Evolutionary conservation across 2,113 vertebrate genomes (phyloP).

Genomic region (Rhea americana): DNA sequence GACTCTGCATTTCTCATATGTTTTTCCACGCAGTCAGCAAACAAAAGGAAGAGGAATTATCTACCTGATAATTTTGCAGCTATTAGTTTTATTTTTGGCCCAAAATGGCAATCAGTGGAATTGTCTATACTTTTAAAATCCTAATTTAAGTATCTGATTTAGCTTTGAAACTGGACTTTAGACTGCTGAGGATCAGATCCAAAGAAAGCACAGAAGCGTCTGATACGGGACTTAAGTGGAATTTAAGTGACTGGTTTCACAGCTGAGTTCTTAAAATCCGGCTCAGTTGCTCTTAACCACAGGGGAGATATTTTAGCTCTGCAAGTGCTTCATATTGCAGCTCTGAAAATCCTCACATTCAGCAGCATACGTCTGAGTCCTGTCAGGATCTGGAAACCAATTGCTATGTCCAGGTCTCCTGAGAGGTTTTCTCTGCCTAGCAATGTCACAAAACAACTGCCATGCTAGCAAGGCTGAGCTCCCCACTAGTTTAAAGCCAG

Average conservation of each 20-base stretch:
- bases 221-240: background rate
- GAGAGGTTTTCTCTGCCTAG: too few relatives aligned
- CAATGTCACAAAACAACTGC: too few relatives aligned
- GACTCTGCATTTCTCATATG: background rate
- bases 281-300: background rate
- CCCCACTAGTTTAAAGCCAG: too few relatives aligned
- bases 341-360: accelerated
- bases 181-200: background rate
- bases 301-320: accelerated
- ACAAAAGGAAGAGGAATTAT: background rate
- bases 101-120: background rate
- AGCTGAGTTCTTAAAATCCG: background rate
- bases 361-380: background rate
- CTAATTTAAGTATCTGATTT: background rate
- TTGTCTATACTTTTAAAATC: background rate
- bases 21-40: background rate
- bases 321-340: background rate
- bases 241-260: background rate
- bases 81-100: background rate
- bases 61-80: background rate
- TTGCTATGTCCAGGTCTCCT: too few relatives aligned
- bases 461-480: too few relatives aligned
- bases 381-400: too few relatives aligned
- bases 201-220: background rate
- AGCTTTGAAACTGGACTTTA: background rate